Conservation (phyloP, 1,140 invertebrate species). For the Proctacanthus coquilletti region DNA sequence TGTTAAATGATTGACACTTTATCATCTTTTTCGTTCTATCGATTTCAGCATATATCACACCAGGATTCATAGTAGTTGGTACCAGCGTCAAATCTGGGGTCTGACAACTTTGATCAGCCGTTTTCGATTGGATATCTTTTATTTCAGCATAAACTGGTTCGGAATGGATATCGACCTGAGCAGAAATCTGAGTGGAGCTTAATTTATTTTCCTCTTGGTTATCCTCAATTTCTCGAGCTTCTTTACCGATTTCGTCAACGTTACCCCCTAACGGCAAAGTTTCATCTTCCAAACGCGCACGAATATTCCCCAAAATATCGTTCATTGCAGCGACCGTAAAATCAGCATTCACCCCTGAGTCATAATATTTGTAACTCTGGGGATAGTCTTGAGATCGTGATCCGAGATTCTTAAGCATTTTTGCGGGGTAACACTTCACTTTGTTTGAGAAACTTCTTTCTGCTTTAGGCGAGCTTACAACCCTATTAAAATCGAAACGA, state of each 20-base stretch:
- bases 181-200: no score
- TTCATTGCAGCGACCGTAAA: conserved; percentile 23
- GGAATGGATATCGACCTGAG: neutral
- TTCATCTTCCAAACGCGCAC: conserved; percentile 21
- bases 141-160: neutral
- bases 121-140: no score
- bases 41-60: no score
- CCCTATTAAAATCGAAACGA: neutral
- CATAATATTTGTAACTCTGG: conserved; percentile 18
- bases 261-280: no score
- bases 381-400: neutral
- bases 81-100: no score
- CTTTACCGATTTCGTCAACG: no score
- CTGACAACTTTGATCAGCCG: no score
- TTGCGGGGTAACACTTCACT: neutral
- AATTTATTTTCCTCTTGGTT: no score
- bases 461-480: neutral
- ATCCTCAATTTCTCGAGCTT: no score
- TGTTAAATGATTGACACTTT: no score
- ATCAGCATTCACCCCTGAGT: conserved; percentile 23
- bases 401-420: neutral
- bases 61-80: no score
- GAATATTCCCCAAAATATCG: conserved; percentile 22
- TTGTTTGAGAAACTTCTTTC: neutral
- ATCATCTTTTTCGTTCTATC: no score